phyloP scores from a whole-genome alignment of 2,113 vertebrate species.

The Grus americana region DNA sequence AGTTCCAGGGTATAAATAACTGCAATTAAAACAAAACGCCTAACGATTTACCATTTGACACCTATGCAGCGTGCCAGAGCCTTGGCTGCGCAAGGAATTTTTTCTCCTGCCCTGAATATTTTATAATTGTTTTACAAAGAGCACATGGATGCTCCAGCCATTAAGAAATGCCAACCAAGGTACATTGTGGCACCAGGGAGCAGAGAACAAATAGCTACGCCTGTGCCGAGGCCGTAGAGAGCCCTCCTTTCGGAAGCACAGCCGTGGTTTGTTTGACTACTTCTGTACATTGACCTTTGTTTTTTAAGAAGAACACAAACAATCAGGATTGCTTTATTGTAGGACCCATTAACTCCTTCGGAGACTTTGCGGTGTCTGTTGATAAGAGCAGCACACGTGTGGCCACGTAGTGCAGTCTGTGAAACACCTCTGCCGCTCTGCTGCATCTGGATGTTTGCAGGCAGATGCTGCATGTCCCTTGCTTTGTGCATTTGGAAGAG shows the following conservation, averaged over 20 bases:
- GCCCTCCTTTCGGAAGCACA: background rate
- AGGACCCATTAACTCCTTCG: background rate
- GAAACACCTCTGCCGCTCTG: background rate
- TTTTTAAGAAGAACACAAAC: background rate
- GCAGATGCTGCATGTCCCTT: background rate
- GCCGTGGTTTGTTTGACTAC: background rate
- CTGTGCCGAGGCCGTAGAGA: background rate
- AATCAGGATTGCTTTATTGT: background rate
- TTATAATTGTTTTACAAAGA: conserved; percentile 38
- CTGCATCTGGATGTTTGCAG: background rate
- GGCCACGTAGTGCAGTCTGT: background rate
- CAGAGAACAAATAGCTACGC: background rate
- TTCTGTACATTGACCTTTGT: background rate
- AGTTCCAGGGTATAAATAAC: conserved; percentile 51
- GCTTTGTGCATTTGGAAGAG: background rate
- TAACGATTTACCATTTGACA: conserved; percentile 49
- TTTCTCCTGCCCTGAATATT: conserved; percentile 31
- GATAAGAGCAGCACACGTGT: rapidly evolving
- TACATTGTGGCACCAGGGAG: background rate
- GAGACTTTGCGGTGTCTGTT: background rate
- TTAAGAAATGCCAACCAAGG: conserved; percentile 14
- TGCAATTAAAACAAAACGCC: conserved; percentile 52
- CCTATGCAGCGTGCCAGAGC: background rate
- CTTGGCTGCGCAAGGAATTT: background rate
- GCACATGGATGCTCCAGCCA: background rate